Evolutionary conservation across 2,113 vertebrate genomes (phyloP).

Genomic region (Grammomys surdaster): DNA sequence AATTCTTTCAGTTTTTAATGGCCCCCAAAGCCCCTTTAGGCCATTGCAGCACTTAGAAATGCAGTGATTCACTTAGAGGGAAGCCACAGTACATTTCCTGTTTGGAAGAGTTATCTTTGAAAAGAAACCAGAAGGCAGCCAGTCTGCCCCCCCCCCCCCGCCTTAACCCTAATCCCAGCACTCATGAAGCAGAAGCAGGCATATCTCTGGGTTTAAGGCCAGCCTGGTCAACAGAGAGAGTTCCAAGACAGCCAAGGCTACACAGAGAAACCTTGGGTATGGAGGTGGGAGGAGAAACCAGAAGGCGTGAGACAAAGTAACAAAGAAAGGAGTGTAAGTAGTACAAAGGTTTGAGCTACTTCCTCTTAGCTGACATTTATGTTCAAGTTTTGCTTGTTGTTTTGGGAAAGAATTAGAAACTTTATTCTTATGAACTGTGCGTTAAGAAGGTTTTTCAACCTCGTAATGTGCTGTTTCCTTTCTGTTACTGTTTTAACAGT

Average conservation of each 20-base stretch:
- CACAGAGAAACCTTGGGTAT: neutral
- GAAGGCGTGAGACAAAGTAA: neutral
- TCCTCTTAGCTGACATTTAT: neutral
- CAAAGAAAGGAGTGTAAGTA: neutral
- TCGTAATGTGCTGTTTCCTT: neutral
- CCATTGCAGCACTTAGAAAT: slow-evolving; percentile 37
- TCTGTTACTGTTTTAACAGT: neutral
- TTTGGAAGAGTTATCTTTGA: slow-evolving; percentile 45
- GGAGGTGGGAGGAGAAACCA: neutral
- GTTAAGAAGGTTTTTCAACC: slow-evolving; percentile 32
- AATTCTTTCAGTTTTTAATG: slow-evolving; percentile 20
- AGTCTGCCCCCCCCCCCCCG: too few species aligned
- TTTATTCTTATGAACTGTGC: slow-evolving; percentile 28
- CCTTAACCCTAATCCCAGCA: neutral
- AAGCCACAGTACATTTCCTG: slow-evolving; percentile 2
- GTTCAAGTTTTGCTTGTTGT: slow-evolving; percentile 56
- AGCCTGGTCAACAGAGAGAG: neutral
- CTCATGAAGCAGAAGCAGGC: neutral
- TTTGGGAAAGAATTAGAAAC: slow-evolving; percentile 38
- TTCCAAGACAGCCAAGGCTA: neutral
- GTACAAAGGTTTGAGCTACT: neutral
- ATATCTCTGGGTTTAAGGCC: neutral
- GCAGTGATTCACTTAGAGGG: slow-evolving; percentile 43
- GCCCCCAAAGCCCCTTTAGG: neutral
- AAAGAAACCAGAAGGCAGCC: neutral